These are phyloP conservation scores for Trochalopteron elliotii DNA, from an alignment of 2,113 vertebrate genomes.

Conservation along the genomic window DNA sequence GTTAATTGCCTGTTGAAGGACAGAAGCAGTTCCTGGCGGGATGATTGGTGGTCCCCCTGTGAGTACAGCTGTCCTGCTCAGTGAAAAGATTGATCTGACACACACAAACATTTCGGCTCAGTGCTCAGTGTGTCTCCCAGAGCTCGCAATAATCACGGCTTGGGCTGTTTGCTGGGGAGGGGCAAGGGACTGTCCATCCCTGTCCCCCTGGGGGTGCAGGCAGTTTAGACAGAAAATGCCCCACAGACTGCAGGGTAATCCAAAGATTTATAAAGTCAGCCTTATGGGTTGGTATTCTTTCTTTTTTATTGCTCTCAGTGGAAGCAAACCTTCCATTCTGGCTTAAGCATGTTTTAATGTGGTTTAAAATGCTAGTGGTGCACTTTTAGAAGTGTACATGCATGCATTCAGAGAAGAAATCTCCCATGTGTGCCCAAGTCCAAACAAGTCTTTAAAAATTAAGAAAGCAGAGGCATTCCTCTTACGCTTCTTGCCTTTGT, in stretches of 20 bases:
- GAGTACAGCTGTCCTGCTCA: conserved; percentile 80
- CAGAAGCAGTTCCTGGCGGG: conserved; percentile 80
- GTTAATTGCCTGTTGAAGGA: conserved; percentile 89
- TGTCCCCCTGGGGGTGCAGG: conserved; percentile 50
- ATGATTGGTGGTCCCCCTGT: conserved; percentile 81
- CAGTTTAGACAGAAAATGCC: conserved; percentile 64
- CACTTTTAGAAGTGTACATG: not conserved
- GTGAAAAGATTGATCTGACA: conserved; percentile 75
- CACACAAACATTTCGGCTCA: conserved; percentile 48
- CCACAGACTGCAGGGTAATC: conserved; percentile 62
- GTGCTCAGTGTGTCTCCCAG: conserved; percentile 10
- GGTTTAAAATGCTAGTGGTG: conserved; percentile 4
- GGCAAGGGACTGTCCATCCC: conserved; percentile 48
- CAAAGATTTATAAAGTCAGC: conserved; percentile 71
- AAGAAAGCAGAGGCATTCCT: not conserved
- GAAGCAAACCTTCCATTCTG: not conserved
- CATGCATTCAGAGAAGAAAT: not conserved
- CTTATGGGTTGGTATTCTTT: not conserved
- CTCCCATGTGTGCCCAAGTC: not conserved
- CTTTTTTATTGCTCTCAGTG: not conserved
- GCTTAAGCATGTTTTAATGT: not conserved
- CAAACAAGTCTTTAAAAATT: conserved; percentile 2
- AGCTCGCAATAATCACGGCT: conserved; percentile 45
- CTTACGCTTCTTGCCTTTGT: not conserved
- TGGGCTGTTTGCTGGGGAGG: conserved; percentile 28